Conservation (phyloP, 2,113 vertebrate species). For the Amblyornis subalaris region DNA sequence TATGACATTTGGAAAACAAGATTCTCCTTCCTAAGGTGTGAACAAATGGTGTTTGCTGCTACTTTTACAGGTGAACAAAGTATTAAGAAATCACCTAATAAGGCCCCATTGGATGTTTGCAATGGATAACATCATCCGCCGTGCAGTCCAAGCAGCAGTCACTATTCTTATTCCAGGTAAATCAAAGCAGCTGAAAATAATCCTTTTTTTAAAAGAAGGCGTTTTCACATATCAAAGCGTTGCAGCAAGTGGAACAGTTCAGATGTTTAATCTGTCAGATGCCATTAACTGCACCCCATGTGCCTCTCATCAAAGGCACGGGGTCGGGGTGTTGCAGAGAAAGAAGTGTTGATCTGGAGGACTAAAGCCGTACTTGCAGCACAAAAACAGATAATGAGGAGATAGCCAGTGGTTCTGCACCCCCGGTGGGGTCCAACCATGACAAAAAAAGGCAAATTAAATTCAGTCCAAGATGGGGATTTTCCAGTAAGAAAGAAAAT, state of each 20-base stretch:
- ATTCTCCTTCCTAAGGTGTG: background rate
- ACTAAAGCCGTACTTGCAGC: background rate
- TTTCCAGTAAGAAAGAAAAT: background rate
- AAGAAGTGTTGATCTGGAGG: background rate
- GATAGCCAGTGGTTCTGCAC: background rate
- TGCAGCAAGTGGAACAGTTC: background rate
- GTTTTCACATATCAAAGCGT: background rate
- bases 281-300: background rate
- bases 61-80: constrained; percentile 85
- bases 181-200: background rate
- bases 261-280: background rate
- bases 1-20: background rate
- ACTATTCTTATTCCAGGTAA: constrained; percentile 92
- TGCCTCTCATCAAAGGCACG: background rate
- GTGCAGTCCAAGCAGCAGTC: constrained; percentile 90
- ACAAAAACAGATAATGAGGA: background rate
- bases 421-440: background rate
- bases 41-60: background rate
- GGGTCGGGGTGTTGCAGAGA: background rate
- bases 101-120: constrained; percentile 96
- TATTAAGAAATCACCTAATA: constrained; percentile 89
- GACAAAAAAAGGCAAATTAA: background rate
- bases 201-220: background rate
- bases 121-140: constrained; percentile 92
- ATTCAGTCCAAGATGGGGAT: background rate